Conservation (phyloP, 2,888 invertebrate genomes). For the Osmoderma eremita region DNA sequence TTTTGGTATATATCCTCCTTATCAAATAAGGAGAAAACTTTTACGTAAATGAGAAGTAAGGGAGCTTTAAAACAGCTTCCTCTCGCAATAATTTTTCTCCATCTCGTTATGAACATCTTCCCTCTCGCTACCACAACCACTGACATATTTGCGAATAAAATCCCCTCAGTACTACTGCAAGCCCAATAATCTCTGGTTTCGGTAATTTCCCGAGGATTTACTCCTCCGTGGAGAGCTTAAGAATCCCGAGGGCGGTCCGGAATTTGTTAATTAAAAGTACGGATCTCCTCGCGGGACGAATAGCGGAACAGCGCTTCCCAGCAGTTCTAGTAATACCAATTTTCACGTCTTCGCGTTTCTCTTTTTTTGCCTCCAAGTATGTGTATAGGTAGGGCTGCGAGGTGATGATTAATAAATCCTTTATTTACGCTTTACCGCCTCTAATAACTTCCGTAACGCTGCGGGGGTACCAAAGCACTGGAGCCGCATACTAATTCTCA, state of each 20-base stretch:
- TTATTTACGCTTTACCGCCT: conserved; percentile 14
- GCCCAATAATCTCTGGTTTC: conserved; percentile 14
- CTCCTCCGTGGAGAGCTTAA: background rate
- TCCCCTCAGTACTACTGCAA: background rate
- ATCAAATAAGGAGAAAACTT: no score
- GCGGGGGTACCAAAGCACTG: background rate
- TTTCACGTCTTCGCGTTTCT: background rate
- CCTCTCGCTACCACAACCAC: no score
- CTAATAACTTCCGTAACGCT: conserved; percentile 1
- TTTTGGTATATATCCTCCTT: no score
- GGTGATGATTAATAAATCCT: conserved; percentile 30
- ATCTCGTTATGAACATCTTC: no score
- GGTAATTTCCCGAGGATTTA: conserved; percentile 31
- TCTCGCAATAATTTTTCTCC: no score
- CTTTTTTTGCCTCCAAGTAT: background rate
- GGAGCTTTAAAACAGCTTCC: no score
- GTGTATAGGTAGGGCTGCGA: background rate
- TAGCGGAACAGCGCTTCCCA: background rate
- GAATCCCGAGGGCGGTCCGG: conserved; percentile 13
- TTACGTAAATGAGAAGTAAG: no score
- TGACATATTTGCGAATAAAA: background rate
- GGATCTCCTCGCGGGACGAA: background rate
- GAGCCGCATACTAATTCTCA: conserved; percentile 11
- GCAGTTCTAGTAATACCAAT: background rate
- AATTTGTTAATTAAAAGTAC: conserved; percentile 36